A percentile compares a stretch with the other conserved stretches of the same genome.
phyloP scores from a whole-genome alignment of 2,888 invertebrate genomes.

The Meghimatium bilineatum region DNA sequence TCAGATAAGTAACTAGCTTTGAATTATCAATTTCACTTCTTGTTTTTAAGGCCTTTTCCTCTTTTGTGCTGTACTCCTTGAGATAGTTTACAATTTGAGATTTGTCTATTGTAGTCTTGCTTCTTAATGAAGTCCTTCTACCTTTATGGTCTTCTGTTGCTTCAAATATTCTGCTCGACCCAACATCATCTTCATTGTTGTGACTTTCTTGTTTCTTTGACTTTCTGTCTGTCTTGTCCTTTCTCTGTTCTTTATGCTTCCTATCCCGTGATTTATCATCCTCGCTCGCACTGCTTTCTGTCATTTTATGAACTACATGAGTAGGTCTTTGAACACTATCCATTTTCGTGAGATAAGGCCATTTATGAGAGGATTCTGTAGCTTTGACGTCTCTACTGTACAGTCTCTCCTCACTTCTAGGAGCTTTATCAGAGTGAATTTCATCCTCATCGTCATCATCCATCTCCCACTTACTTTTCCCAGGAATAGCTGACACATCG shows the following conservation, averaged over 20 bases:
- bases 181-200: background rate
- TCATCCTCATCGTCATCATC: constrained; percentile 45
- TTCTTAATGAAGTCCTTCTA: background rate
- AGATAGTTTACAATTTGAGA: constrained; percentile 27
- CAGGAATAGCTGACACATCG: constrained; percentile 47
- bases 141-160: background rate
- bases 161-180: background rate
- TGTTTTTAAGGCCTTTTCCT: background rate
- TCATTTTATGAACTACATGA: background rate
- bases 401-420: background rate
- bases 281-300: constrained; percentile 23
- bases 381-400: background rate
- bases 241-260: constrained; percentile 19
- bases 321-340: background rate
- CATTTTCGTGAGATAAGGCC: background rate
- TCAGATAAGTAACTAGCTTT: constrained; percentile 32
- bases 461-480: constrained; percentile 48
- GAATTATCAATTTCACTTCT: constrained; percentile 26
- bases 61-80: constrained; percentile 38
- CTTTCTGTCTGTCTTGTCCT: constrained; percentile 23
- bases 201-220: background rate
- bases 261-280: constrained; percentile 24
- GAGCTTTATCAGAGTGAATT: background rate
- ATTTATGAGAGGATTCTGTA: background rate
- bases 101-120: constrained; percentile 7